Evolutionary conservation across 2,113 vertebrate genomes (phyloP), one percentile per base, ranked within the genome.

Genomic region (Microtus richardsoni): DNA sequence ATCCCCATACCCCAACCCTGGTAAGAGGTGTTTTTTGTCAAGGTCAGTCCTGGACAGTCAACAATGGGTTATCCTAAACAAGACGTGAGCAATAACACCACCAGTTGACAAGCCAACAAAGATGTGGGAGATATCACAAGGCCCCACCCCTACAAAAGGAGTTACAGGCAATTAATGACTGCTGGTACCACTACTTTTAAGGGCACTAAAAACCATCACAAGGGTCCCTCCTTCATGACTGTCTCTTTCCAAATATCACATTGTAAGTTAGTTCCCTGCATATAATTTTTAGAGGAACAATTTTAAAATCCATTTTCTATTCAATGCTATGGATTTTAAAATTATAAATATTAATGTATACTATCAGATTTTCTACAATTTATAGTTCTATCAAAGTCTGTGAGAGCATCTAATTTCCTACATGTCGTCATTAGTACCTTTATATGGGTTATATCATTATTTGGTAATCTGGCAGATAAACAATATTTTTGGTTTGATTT

Each of bases 391-490:
- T 44, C 26, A 47, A 89, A 95, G 10, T 70, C 52, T 22, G 12
- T 2, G 60, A 91, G 41, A 41, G 3, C 47, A 28, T 36, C 36
- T 24, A 36, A 39, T 44, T 91, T 47, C 26, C 41, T 79, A 28
- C 28, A 19, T 68, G 26, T 79, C 2, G 60, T 39, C 33, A 64
- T 10, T 7, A 73, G n/a, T 33, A n/a, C 26, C 44, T 85, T 41
- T 90, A 26, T 54, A 41, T 30, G 22, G 91, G 21, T 64, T 36
- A 52, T 49, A 68, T 90, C 80, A 79, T 79, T 87, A 44, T 86
- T 93, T 96, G 24, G 24, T 94, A 92, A 93, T 85, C 16, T 47
- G 36, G 68, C 36, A 49, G 8, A 17, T 54, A 91, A 96, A 41
- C 10, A 73, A 6, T 75, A 68, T 83, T 14, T 14, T 52, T n/a